phyloP scores from a whole-genome alignment of 1,140 invertebrate genomes.

The Arctopsyche grandis region DNA sequence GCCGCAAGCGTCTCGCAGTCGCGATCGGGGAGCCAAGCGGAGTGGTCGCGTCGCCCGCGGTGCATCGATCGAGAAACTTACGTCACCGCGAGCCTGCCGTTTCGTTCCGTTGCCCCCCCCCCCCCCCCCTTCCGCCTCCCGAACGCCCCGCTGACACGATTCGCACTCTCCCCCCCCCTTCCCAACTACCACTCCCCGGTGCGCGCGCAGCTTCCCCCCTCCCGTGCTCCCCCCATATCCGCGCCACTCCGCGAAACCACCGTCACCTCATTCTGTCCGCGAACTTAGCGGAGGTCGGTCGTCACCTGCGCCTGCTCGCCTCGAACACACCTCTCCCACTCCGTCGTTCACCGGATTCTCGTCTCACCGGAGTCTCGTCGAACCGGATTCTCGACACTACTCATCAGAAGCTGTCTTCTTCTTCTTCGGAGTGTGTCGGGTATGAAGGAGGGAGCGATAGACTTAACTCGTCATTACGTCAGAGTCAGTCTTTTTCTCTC shows the following conservation, averaged over 20 bases:
- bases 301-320: background rate
- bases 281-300: background rate
- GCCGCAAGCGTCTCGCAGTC: background rate
- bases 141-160: conserved; percentile 14
- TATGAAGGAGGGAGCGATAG: too few species aligned
- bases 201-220: conserved; percentile 34
- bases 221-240: background rate
- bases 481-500: too few species aligned
- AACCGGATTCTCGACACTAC: too few species aligned
- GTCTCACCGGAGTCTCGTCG: background rate
- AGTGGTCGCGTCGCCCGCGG: background rate
- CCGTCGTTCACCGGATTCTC: background rate
- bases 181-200: background rate
- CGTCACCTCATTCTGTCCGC: background rate
- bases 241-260: background rate
- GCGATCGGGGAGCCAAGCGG: background rate
- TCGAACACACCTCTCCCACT: background rate
- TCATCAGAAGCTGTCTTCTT: too few species aligned
- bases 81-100: conserved; percentile 11
- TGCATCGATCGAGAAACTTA: background rate
- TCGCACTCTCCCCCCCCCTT: background rate
- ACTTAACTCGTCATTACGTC: too few species aligned
- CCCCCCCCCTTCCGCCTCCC: too few species aligned
- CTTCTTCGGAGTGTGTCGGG: too few species aligned
- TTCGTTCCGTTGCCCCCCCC: background rate